Conservation (phyloP, 2,888 invertebrate genomes). For the Drosophila lutescens region DNA sequence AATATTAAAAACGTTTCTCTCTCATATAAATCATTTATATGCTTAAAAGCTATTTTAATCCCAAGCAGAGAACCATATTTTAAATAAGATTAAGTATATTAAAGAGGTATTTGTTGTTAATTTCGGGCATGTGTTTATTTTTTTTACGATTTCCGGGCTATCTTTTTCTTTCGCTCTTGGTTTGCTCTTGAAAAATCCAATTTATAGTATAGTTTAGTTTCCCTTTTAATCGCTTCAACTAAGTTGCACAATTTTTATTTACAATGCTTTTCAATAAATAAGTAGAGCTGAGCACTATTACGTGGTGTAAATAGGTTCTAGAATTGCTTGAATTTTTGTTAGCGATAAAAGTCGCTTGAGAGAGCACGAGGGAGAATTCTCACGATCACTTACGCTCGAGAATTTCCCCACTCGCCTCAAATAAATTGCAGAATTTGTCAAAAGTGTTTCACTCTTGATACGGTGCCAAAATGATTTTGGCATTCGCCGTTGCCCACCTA, state of each 20-base stretch:
- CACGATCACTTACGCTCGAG: slow-evolving; percentile 11
- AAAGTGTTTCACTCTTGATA: slow-evolving; percentile 56
- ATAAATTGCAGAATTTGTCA: slow-evolving; percentile 72
- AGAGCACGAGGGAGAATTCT: neutral
- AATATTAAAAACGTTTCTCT: too few relatives aligned
- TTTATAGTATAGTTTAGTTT: neutral
- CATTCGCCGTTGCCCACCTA: slow-evolving; percentile 61
- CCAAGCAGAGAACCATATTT: slow-evolving; percentile 1
- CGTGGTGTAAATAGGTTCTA: slow-evolving; percentile 8
- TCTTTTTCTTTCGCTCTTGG: neutral
- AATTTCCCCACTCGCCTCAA: slow-evolving; percentile 19
- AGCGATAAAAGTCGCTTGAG: neutral
- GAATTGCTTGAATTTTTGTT: slow-evolving; percentile 1
- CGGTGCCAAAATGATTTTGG: slow-evolving; percentile 67
- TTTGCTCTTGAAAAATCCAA: slow-evolving; percentile 17
- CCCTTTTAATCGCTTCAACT: neutral
- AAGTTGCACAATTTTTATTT: slow-evolving; percentile 18
- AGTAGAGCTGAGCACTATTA: neutral
- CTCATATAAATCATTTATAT: neutral
- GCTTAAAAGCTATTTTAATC: neutral
- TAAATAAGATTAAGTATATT: neutral
- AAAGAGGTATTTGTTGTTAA: neutral
- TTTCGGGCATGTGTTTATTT: slow-evolving; percentile 15
- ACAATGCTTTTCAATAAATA: neutral
- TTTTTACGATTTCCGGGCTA: neutral